Conservation (phyloP, 2,888 invertebrate species). For the Dryobotodes eremita region DNA sequence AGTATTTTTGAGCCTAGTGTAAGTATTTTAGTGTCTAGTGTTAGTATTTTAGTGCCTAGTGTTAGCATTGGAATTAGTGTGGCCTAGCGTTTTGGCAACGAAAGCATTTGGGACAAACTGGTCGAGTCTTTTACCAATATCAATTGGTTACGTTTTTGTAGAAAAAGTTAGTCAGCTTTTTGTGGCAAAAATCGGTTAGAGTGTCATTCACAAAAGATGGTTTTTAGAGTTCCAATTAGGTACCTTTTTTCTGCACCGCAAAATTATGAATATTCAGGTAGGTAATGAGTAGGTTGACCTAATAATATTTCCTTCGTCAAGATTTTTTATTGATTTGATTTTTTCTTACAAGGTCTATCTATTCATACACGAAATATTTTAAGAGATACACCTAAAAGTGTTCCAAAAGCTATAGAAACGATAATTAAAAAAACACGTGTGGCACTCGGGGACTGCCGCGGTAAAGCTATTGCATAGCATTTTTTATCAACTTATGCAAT, state of each 20-base stretch:
- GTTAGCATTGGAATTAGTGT: conserved; percentile 6
- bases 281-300: neutral
- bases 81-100: neutral
- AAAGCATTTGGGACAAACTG: neutral
- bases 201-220: neutral
- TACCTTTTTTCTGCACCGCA: neutral
- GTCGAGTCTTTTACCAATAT: neutral
- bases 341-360: too few relatives aligned
- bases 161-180: neutral
- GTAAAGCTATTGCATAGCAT: too few relatives aligned
- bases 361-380: too few relatives aligned
- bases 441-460: too few relatives aligned
- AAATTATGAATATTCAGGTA: neutral
- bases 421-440: too few relatives aligned
- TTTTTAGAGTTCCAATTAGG: neutral
- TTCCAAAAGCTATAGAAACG: too few relatives aligned
- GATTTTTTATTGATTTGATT: too few relatives aligned
- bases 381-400: too few relatives aligned
- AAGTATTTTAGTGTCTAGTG: too few relatives aligned
- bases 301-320: neutral
- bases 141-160: neutral
- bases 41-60: neutral
- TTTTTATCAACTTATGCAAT: too few relatives aligned
- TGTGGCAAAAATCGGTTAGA: neutral
- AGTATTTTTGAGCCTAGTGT: too few relatives aligned